A percentile compares a stretch with the other conserved stretches of the same genome.
phyloP scores from a whole-genome alignment of 92 coral and sea anemone species.

The Heteractis magnifica region DNA sequence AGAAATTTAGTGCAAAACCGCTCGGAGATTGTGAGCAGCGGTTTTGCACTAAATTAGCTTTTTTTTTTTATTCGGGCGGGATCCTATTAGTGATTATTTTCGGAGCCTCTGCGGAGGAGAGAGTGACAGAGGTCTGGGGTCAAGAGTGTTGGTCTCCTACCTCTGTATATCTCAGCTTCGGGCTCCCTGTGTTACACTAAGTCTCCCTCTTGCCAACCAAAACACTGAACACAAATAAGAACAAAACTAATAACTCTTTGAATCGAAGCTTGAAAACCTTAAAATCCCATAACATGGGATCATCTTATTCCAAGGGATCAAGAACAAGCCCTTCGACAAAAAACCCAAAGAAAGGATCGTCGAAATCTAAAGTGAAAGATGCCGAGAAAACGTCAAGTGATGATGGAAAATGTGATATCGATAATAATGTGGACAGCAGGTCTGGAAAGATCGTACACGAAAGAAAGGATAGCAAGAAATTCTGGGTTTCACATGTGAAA shows the following conservation, averaged over 20 bases:
- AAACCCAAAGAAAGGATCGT: conserved; percentile 3
- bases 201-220: not conserved
- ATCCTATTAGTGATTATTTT: no score
- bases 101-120: no score
- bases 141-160: no score
- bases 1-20: no score
- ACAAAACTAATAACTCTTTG: not conserved
- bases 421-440: not conserved
- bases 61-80: no score
- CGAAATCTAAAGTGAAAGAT: not conserved
- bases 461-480: conserved; percentile 68
- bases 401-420: conserved; percentile 1
- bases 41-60: no score
- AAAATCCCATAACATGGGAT: conserved; percentile 11
- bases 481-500: conserved; percentile 69
- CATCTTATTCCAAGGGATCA: conserved; percentile 30
- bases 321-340: not conserved
- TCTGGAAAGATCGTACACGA: conserved; percentile 27
- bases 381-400: not conserved
- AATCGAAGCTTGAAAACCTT: not conserved
- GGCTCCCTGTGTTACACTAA: not conserved
- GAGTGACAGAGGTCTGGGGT: no score
- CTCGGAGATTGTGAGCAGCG: no score
- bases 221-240: not conserved
- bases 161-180: not conserved